Evolutionary conservation across 2,888 invertebrate species (phyloP).

Genomic region (Limnephilus lunatus): DNA sequence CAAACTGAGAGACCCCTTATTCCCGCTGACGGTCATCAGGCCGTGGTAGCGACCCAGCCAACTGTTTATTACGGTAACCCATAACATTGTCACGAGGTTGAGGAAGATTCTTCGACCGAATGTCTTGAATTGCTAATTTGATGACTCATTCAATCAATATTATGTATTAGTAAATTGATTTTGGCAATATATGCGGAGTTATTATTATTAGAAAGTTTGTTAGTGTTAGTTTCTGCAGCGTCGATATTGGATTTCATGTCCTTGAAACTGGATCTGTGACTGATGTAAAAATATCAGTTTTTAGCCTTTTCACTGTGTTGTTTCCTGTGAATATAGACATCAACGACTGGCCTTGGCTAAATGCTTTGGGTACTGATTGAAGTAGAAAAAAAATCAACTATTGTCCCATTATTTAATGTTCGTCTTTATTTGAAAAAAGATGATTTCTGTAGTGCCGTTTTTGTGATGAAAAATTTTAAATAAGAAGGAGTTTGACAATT

Average conservation of each 20-base stretch:
- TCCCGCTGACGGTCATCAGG: constrained; percentile 61
- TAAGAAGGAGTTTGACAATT: background rate
- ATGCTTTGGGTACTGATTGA: too few relatives aligned
- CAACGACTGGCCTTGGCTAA: background rate
- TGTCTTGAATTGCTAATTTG: constrained; percentile 60
- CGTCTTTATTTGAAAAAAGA: too few relatives aligned
- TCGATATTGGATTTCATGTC: background rate
- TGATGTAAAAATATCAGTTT: background rate
- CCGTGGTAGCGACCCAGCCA: constrained; percentile 63
- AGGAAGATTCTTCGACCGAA: constrained; percentile 55
- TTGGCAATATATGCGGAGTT: background rate
- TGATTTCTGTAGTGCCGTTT: too few relatives aligned
- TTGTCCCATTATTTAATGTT: too few relatives aligned
- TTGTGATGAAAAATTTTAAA: background rate
- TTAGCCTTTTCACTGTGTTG: background rate
- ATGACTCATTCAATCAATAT: background rate
- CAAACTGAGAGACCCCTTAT: constrained; percentile 60
- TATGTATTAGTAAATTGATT: background rate
- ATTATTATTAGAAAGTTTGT: background rate
- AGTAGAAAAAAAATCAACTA: too few relatives aligned
- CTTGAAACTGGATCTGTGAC: background rate
- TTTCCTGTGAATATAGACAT: background rate
- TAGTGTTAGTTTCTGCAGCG: background rate
- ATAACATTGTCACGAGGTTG: constrained; percentile 61
- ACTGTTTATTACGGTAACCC: constrained; percentile 62